Conservation (phyloP, 2,888 invertebrate genomes). For the Psylliodes chrysocephalus region DNA sequence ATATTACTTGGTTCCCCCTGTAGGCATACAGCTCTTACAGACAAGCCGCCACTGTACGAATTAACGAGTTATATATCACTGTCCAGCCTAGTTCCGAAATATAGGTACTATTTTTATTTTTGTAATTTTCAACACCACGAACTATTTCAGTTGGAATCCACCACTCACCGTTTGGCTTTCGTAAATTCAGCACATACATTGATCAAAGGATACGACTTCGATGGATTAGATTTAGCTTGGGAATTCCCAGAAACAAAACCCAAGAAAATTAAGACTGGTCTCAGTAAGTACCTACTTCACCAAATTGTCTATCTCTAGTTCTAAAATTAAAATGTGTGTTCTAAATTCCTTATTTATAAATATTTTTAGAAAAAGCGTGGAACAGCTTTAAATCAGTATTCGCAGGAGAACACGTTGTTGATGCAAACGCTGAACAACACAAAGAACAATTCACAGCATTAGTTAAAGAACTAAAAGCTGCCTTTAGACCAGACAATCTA, state of each 20-base stretch:
- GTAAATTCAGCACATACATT: constrained; percentile 80
- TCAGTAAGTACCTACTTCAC: constrained; percentile 44
- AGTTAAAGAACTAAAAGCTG: constrained; percentile 78
- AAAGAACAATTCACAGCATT: constrained; percentile 81
- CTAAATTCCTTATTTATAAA: too few species aligned
- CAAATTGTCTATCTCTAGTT: too few species aligned
- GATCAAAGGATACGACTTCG: constrained; percentile 83
- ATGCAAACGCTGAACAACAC: constrained; percentile 82
- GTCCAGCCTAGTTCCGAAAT: too few species aligned
- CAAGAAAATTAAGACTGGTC: constrained; percentile 72
- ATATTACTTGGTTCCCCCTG: too few species aligned
- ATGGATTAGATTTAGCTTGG: constrained; percentile 89
- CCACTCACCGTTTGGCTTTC: constrained; percentile 78
- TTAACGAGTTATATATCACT: too few species aligned
- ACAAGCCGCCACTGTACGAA: too few species aligned
- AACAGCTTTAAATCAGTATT: constrained; percentile 82
- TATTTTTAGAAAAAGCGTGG: constrained; percentile 72
- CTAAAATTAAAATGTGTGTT: too few species aligned
- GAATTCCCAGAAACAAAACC: constrained; percentile 83
- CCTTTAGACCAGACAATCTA: constrained; percentile 73
- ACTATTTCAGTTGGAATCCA: constrained; percentile 76
- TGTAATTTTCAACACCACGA: too few species aligned
- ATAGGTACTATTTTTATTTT: too few species aligned
- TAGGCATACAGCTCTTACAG: too few species aligned
- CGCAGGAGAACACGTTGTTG: constrained; percentile 72